Conservation (phyloP, 92 coral and sea anemone species). For the Palythoa caribaeorum region DNA sequence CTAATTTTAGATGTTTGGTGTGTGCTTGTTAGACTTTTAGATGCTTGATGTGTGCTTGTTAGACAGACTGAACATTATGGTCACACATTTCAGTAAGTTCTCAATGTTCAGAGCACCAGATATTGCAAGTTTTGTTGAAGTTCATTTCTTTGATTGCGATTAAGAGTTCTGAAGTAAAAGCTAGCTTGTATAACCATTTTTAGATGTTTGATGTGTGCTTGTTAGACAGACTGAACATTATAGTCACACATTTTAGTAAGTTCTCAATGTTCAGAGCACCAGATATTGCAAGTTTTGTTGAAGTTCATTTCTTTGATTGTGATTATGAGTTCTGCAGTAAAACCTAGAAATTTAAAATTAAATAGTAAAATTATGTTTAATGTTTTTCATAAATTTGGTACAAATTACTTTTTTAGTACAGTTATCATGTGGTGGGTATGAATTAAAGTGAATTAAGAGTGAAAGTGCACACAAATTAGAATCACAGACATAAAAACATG, state of each 20-base stretch:
- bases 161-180: conserved; percentile 34
- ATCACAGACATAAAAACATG: conserved; percentile 35
- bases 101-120: conserved; percentile 25
- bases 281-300: conserved; percentile 26
- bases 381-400: conserved; percentile 35
- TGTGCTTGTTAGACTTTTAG: conserved; percentile 25
- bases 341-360: conserved; percentile 33
- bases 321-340: conserved; percentile 35
- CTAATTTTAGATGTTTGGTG: conserved; percentile 26
- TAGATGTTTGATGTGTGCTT: background rate
- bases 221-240: background rate
- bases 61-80: conserved; percentile 3
- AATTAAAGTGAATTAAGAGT: conserved; percentile 16
- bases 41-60: conserved; percentile 17
- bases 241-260: conserved; percentile 14
- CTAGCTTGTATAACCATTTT: background rate
- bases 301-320: conserved; percentile 19
- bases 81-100: conserved; percentile 6
- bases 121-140: conserved; percentile 29
- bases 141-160: conserved; percentile 19
- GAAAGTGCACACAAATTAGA: conserved; percentile 32
- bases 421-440: conserved; percentile 28
- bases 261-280: conserved; percentile 23
- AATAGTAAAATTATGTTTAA: conserved; percentile 33
- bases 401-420: conserved; percentile 35